These are phyloP conservation scores for Pandion haliaetus DNA, from an alignment of 2,113 vertebrate species.

Conservation along the genomic window DNA sequence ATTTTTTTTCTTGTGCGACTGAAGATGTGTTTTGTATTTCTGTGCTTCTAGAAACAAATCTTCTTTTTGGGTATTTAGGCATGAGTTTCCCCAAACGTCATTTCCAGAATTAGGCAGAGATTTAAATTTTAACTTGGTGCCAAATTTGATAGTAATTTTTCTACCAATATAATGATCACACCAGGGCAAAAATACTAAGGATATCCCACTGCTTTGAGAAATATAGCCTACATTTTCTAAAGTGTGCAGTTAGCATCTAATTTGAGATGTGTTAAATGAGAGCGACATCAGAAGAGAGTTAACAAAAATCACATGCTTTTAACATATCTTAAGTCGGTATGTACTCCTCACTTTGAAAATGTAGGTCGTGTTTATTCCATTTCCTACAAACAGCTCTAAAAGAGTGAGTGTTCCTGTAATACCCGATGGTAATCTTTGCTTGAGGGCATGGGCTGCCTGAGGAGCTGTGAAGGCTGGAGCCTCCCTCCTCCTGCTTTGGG, in stretches of 20 bases:
- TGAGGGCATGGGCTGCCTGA: background rate
- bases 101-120: background rate
- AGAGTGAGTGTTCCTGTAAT: background rate
- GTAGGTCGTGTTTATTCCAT: slow-evolving; percentile 1
- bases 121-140: background rate
- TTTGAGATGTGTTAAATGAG: background rate
- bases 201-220: background rate
- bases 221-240: background rate
- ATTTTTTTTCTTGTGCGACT: background rate
- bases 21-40: background rate
- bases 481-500: background rate
- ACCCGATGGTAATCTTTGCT: background rate
- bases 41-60: background rate
- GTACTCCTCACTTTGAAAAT: background rate
- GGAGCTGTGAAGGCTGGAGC: background rate
- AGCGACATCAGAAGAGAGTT: background rate
- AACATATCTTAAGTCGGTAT: background rate
- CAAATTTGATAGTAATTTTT: background rate
- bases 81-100: background rate
- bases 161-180: background rate
- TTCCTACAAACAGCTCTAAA: background rate
- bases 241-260: background rate
- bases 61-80: background rate
- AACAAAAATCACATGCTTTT: background rate
- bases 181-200: background rate